Base-by-base conservation (phyloP, 2,113 vertebrate species). In the Dermatemys mawii region DNA sequence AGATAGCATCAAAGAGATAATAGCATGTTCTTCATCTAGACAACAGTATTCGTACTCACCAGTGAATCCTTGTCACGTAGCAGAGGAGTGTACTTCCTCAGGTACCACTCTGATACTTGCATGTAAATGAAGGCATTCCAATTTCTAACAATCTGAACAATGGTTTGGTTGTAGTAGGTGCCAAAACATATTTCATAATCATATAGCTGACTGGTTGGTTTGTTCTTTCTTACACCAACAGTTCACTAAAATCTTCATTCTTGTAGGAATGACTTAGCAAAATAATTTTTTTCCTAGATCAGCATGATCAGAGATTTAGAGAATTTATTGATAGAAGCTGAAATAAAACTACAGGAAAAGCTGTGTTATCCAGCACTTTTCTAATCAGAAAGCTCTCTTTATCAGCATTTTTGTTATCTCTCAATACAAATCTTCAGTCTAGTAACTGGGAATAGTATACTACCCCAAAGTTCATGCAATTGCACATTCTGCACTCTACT, bases 51-150 rank as follows among this genome's bases (percentile, higher is more conserved):
- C 3, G 5, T 53, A 53, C 51, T 55, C 35, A 3, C 6, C 26
- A 78, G 0, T 60, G n/a, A 46, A 83, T 70, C 63, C 11, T 8
- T 50, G n/a, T 7, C 22, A 53, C 32, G 4, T 54, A 24, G 22
- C 38, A 75, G 9, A 26, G 5, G 41, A 78, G 1, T 57, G 88
- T 4, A 81, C 78, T 81, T 38, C 78, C 13, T 83, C 27, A 38
- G 38, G 27, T 8, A 82, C 2, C 41, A 22, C 9, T 63, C 22
- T 51, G 53, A 67, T 0, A 0, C 2, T 44, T 24, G 49, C 1
- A 11, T 81, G 22, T 81, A 32, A 91, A 81, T 87, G 11, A 6
- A 75, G 9, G 26, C 41, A 16, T 22, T 70, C 38, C 38, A n/a
- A 38, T 70, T 22, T 70, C 17, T 82, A 78, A 63, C 8, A 55